Percentiles rank a stretch among this genome's conserved stretches.
phyloP scores from a whole-genome alignment of 2,113 vertebrate species.

The Naja naja region DNA sequence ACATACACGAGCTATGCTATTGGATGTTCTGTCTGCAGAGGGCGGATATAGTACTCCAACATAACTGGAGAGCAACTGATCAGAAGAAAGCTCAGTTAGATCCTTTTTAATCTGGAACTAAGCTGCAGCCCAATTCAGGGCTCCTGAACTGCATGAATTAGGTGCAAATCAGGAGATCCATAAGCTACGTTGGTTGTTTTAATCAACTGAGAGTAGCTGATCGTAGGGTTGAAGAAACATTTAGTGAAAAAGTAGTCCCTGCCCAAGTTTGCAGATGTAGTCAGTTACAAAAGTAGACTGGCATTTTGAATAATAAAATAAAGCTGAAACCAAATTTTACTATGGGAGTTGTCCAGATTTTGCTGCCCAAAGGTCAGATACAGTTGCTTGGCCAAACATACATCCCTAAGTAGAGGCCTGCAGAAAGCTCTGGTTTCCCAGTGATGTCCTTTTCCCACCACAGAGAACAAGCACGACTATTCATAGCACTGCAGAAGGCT shows the following conservation, averaged over 20 bases:
- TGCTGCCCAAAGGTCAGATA: slow-evolving; percentile 35
- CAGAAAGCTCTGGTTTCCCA: slow-evolving; percentile 31
- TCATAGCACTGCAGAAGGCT: not conserved
- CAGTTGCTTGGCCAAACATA: slow-evolving; percentile 46
- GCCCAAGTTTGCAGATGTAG: slow-evolving; percentile 33
- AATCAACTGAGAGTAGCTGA: not conserved
- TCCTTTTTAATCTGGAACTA: not conserved
- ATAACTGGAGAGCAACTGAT: not conserved
- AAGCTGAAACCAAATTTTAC: slow-evolving; percentile 43
- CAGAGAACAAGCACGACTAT: not conserved
- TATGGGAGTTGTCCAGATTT: slow-evolving; percentile 15
- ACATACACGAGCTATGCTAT: not conserved
- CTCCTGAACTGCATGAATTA: not conserved
- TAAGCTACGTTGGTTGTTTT: not conserved
- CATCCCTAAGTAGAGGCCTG: slow-evolving; percentile 42
- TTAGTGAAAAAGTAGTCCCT: slow-evolving; percentile 32
- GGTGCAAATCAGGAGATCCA: not conserved
- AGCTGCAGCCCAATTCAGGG: not conserved
- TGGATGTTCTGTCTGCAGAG: not conserved
- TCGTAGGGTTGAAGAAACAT: accelerated
- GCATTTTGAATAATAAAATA: slow-evolving; percentile 38
- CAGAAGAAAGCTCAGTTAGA: not conserved
- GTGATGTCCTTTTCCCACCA: slow-evolving; percentile 33
- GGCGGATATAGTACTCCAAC: not conserved
- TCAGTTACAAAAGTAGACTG: slow-evolving; percentile 50